Conservation (phyloP, 2,113 vertebrate species). For the rat (Rattus norvegicus) region GRCr8 NC_086034.1:49601501-49602000, state of each 20-base stretch:
- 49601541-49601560: accelerated
- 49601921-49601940: too few species aligned
- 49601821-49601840: not conserved
- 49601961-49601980: too few species aligned
- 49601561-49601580: accelerated
- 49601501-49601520: not conserved
- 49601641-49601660: not conserved
- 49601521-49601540: not conserved
- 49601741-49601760: not conserved
- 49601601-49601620: not conserved
- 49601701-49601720: not conserved
- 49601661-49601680: not conserved
- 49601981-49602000: too few species aligned
- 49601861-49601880: too few species aligned
- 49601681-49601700: not conserved
- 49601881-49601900: too few species aligned
- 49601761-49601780: not conserved
- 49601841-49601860: not conserved
- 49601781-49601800: not conserved
- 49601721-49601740: not conserved
- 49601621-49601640: accelerated
- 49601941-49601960: too few species aligned
- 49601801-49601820: not conserved
- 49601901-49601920: too few species aligned
- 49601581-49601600: not conserved